These are phyloP conservation scores for Rhagophthalmus giganteus DNA, from an alignment of 2,888 invertebrate species.

Conservation along the genomic window DNA sequence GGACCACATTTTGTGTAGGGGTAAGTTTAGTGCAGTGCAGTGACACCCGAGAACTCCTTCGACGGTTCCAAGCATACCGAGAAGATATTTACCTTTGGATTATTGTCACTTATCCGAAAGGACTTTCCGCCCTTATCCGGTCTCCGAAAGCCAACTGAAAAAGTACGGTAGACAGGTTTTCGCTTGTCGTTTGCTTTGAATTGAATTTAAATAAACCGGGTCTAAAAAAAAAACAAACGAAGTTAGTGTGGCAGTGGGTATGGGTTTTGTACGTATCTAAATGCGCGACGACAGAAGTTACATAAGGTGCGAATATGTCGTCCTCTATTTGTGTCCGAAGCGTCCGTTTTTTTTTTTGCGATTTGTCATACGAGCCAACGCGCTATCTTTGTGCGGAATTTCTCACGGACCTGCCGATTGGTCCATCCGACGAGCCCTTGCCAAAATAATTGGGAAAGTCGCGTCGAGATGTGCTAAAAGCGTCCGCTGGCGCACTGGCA, in stretches of 20 bases:
- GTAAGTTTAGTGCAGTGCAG: conserved; percentile 47
- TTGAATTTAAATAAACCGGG: background rate
- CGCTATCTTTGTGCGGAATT: conserved; percentile 38
- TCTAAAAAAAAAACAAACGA: conserved; percentile 19
- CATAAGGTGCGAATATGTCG: conserved; percentile 21
- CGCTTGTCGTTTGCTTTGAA: background rate
- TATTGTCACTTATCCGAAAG: background rate
- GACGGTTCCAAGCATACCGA: background rate
- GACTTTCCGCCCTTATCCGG: background rate
- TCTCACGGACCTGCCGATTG: conserved; percentile 33
- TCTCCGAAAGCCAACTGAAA: background rate
- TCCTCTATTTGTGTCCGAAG: conserved; percentile 29
- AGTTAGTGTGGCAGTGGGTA: background rate
- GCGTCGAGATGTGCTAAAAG: conserved; percentile 44
- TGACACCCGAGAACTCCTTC: conserved; percentile 9
- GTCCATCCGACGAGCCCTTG: conserved; percentile 61
- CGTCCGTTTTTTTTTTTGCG: conserved; percentile 34
- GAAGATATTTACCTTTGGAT: conserved; percentile 13
- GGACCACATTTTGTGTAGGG: conserved; percentile 52
- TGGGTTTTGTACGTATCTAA: background rate
- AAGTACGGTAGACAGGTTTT: background rate
- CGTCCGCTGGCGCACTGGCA: conserved; percentile 42
- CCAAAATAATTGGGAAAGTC: conserved; percentile 80
- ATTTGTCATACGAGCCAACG: conserved; percentile 36
- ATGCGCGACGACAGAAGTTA: conserved; percentile 10